phyloP scores from a whole-genome alignment of 2,888 invertebrate genomes.

The Eucera pruinosa region DNA sequence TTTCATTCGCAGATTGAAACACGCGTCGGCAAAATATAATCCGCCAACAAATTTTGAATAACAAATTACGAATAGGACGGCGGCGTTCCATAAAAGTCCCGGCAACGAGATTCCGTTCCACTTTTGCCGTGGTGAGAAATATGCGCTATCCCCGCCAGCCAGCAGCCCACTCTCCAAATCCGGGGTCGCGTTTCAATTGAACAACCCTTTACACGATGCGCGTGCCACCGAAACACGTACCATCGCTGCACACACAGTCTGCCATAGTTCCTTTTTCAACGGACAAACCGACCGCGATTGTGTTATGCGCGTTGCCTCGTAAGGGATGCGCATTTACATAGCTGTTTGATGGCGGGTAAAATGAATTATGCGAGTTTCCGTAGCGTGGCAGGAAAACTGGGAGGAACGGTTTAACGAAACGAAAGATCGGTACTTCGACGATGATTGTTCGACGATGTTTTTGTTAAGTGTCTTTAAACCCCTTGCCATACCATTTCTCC shows the following conservation, averaged over 20 bases:
- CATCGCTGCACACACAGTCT: slow-evolving; percentile 10
- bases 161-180: slow-evolving; percentile 3
- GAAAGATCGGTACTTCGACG: too few species aligned
- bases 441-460: too few species aligned
- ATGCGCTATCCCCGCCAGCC: slow-evolving; percentile 15
- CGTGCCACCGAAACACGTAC: slow-evolving; percentile 3
- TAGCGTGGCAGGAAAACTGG: too few species aligned
- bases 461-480: too few species aligned
- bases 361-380: slow-evolving; percentile 27
- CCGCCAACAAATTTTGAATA: slow-evolving; percentile 9
- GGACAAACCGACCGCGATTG: slow-evolving; percentile 50
- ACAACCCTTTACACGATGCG: slow-evolving; percentile 47
- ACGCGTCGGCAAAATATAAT: slow-evolving; percentile 1
- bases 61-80: not conserved
- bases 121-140: slow-evolving; percentile 14
- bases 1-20: not conserved
- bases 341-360: slow-evolving; percentile 18
- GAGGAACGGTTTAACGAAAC: too few species aligned
- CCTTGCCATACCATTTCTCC: too few species aligned
- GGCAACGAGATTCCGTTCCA: not conserved
- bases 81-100: not conserved
- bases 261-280: slow-evolving; percentile 18
- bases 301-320: slow-evolving; percentile 43
- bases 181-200: slow-evolving; percentile 30
- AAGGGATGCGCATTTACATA: slow-evolving; percentile 33